Evolutionary conservation across 2,888 invertebrate species (phyloP).

Genomic region (Holacanthella duospinosa): DNA sequence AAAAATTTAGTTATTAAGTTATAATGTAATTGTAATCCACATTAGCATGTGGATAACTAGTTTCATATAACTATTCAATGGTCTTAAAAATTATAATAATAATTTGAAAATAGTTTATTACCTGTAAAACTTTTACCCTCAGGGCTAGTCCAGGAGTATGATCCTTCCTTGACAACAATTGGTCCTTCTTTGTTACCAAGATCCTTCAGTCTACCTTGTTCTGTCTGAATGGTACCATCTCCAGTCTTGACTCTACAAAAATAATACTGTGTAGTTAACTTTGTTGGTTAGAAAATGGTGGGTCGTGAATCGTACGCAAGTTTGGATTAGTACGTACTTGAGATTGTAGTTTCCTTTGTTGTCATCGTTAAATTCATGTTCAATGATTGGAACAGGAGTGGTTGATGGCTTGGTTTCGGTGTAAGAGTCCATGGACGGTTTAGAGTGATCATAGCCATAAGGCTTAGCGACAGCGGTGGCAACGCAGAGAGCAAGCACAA

Average conservation of each 20-base stretch:
- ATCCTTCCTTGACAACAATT: slow-evolving; percentile 16
- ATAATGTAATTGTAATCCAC: too few relatives aligned
- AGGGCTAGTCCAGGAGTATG: slow-evolving; percentile 18
- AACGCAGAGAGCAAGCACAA: slow-evolving; percentile 14
- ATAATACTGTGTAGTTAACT: background rate
- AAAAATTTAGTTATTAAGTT: too few relatives aligned
- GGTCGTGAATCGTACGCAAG: background rate
- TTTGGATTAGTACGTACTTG: slow-evolving; percentile 29
- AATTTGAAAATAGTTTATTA: background rate
- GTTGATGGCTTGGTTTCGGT: background rate
- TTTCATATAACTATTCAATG: background rate
- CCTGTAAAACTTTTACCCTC: slow-evolving; percentile 18
- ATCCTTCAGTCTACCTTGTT: slow-evolving; percentile 16
- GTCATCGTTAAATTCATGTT: slow-evolving; percentile 20
- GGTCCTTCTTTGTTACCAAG: slow-evolving; percentile 13
- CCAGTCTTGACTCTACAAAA: slow-evolving; percentile 16
- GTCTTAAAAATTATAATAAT: background rate
- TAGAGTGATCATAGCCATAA: slow-evolving; percentile 3
- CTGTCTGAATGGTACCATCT: slow-evolving; percentile 11
- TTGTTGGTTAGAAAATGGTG: background rate
- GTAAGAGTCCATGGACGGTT: background rate
- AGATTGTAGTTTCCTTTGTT: slow-evolving; percentile 24
- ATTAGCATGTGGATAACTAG: too few relatives aligned
- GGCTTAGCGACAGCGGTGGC: slow-evolving; percentile 14
- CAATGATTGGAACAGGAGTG: slow-evolving; percentile 22